phyloP scores from a whole-genome alignment of 2,113 vertebrate species.

The Gobio gobio region DNA sequence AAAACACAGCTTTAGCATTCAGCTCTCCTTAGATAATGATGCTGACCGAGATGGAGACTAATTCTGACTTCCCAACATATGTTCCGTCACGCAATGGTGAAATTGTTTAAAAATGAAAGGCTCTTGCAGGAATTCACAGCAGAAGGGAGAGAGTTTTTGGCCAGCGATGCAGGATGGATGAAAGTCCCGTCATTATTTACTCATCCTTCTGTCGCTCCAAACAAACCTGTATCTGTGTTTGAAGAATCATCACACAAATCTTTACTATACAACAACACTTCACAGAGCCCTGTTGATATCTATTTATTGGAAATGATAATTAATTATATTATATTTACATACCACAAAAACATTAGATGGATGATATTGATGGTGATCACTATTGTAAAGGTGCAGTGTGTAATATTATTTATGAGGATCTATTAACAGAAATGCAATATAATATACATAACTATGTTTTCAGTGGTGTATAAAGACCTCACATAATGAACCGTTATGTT shows the following conservation, averaged over 20 bases:
- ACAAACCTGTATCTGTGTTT: not conserved
- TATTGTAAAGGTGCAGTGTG: no score
- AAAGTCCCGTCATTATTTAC: not conserved
- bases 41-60: not conserved
- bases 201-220: not conserved
- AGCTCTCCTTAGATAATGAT: not conserved
- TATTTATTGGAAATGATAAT: no score
- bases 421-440: no score
- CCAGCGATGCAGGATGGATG: not conserved
- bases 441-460: no score
- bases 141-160: not conserved
- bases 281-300: not conserved
- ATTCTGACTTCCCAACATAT: slow-evolving; percentile 14
- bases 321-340: no score
- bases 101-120: slow-evolving; percentile 19
- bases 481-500: no score
- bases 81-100: not conserved
- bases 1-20: slow-evolving; percentile 1
- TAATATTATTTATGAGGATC: no score
- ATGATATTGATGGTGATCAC: no score
- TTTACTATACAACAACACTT: not conserved
- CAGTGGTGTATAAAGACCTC: no score
- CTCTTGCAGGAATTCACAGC: not conserved
- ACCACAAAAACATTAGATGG: no score
- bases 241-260: not conserved